Percentiles rank a stretch among this genome's conserved stretches.
Evolutionary conservation across 2,113 vertebrate genomes (phyloP).

Genomic region (Urocynchramus pylzowi): DNA sequence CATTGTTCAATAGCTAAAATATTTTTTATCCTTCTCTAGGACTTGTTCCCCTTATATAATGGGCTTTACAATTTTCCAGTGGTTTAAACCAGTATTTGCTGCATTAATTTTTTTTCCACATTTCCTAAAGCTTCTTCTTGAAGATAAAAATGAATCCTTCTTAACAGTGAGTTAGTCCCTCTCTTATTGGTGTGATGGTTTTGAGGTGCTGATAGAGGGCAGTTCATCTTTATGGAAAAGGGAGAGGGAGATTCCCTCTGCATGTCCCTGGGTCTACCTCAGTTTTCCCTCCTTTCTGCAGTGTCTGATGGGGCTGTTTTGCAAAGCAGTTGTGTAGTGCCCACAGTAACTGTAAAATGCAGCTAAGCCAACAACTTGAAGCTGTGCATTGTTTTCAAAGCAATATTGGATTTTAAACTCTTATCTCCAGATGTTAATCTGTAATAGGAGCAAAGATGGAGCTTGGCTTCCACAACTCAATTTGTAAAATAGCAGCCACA

Average conservation of each 20-base stretch:
- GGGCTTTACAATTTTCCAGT: neutral
- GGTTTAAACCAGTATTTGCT: neutral
- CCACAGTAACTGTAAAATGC: neutral
- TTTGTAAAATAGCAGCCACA: neutral
- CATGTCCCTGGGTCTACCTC: neutral
- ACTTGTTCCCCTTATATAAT: neutral
- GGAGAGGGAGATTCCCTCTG: neutral
- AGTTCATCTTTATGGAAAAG: neutral
- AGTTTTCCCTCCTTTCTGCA: neutral
- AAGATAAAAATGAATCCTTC: neutral
- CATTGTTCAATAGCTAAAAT: neutral
- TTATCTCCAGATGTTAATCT: slow-evolving; percentile 60
- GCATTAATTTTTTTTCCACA: neutral
- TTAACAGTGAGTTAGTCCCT: neutral
- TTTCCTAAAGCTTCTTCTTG: neutral
- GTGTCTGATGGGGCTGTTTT: neutral
- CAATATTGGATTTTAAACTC: slow-evolving; percentile 38
- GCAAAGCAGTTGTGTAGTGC: neutral
- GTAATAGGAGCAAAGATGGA: slow-evolving; percentile 6
- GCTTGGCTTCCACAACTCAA: neutral
- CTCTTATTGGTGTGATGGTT: neutral
- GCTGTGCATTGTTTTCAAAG: neutral
- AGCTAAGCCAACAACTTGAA: neutral
- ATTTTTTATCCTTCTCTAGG: neutral
- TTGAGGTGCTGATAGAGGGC: neutral